Base-by-base conservation (phyloP, 2,797 vertebrate species). In the Odontamblyopus rebecca region DNA sequence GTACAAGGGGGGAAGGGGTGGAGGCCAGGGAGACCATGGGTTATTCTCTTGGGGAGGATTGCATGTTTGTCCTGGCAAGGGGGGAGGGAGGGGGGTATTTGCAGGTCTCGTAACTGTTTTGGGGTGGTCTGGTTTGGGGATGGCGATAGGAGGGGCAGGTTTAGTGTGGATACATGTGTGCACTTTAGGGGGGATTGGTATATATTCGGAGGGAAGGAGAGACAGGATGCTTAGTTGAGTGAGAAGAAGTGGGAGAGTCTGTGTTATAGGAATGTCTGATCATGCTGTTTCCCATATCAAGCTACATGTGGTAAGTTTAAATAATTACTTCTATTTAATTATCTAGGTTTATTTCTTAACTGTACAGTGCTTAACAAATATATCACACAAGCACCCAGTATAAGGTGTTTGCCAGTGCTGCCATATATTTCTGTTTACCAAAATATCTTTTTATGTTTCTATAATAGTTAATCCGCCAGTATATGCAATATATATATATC, bases 91-190 rank as follows among this genome's bases (percentile, higher is more conserved):
- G 73, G 72, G 71, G 72, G 7, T 85, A 69, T 89, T 89, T 90
- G 87, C 82, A 70, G 82, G 74, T 89, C 85, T 89, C 73, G 81
- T 85, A 87, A 81, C 60, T 76, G 82, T 77, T 80, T 85, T 78
- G 79, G 89, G 91, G 91, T 92, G 92, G 92, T 92, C 91, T 76
- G 35, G 72, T 78, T 68, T 76, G 53, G 44, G 66, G 70, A 80
- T 48, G 53, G 76, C 79, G 74, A 70, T 75, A 83, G 76, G 79
- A 81, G 70, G 44, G 44, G 44, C 13, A 2, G 65, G 60, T 51
- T 54, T 35, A 74, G 59, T 30, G 62, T 74, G 66, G 74, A 72
- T 23, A 23, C 23, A 23, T 72, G 35, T 65, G 71, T 74, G 61
- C 61, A 48, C 65, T 64, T 44, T 35, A 61, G 61, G 44, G n/a